These are phyloP conservation scores for Ochropacha duplaris DNA, from an alignment of 2,888 invertebrate genomes.

Conservation along the genomic window DNA sequence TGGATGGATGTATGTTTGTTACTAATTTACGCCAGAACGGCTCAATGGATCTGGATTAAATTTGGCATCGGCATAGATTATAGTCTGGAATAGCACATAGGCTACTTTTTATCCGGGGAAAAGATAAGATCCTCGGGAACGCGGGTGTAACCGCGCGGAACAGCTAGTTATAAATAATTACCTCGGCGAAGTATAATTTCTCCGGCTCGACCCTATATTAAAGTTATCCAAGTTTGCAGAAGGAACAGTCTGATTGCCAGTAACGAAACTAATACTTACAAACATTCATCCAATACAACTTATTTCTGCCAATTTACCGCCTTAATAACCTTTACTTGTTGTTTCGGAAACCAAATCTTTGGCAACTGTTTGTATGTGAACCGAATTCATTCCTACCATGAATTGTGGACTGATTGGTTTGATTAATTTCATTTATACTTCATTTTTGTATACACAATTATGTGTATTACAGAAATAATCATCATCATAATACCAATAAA, in stretches of 20 bases:
- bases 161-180: not conserved
- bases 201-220: not conserved
- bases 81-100: too few species aligned
- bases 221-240: not conserved
- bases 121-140: too few species aligned
- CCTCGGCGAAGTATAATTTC: not conserved
- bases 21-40: too few species aligned
- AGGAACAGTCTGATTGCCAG: not conserved
- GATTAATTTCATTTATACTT: not conserved
- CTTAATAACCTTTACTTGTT: slow-evolving; percentile 1
- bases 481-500: too few species aligned
- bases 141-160: too few species aligned
- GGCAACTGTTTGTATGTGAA: not conserved
- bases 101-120: too few species aligned
- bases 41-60: too few species aligned
- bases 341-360: slow-evolving; percentile 1
- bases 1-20: too few species aligned
- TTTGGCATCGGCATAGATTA: too few species aligned
- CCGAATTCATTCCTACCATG: not conserved
- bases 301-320: slow-evolving; percentile 4
- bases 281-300: slow-evolving; percentile 3
- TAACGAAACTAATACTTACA: not conserved
- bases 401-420: not conserved
- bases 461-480: too few species aligned
- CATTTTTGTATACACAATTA: too few species aligned